Evolutionary conservation across 1,140 invertebrate genomes (phyloP), one percentile per base, ranked within the genome.

Genomic region (Macrobrachium nipponense): DNA sequence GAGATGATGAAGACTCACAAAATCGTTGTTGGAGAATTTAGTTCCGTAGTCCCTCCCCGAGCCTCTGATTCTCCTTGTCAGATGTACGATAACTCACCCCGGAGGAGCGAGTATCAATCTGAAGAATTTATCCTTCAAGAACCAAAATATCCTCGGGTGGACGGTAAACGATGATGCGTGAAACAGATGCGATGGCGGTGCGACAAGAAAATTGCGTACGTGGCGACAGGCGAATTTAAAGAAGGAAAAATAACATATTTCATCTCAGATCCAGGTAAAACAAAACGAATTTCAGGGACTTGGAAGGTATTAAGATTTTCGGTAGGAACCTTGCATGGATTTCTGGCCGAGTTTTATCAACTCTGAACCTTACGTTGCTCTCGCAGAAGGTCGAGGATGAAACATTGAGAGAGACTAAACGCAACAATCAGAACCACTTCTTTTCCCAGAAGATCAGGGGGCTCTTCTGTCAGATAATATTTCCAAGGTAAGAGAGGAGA

Each of bases 261-360:
- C 15, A 72, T 62, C 59, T 75, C 77, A 61, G 77, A 70, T 68
- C 73, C 83, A 86, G 77, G 78, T 80, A 78, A 80, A 86, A 80
- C 66, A 86, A 70, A 72, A 80, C 83, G 83, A 79, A 80, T 86
- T 80, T 80, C 66, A 58, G 79, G 59, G 64, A 77, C 66, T 80
- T 72, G 51, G 27, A n/a, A 76, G 68, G 83, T 80, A 86, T 86
- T 86, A 86, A 86, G 83, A 86, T 86, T 86, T 86, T 86, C 83
- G 77, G 83, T 70, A 80, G 83, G 77, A 73, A 75, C 66, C 83
- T 51, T 73, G 77, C 83, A 86, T 86, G 83, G 83, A 86, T 86
- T 86, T 86, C 58, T 60, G 20, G 15, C 20, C 17, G 6, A 62
- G 44, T n/a, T 66, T 51, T 23, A 68, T 23, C 66, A 23, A 73